Percentiles rank a stretch among this genome's conserved stretches.
These are phyloP conservation scores for Torymus texanus DNA, from an alignment of 2,888 invertebrate species.

Conservation along the genomic window DNA sequence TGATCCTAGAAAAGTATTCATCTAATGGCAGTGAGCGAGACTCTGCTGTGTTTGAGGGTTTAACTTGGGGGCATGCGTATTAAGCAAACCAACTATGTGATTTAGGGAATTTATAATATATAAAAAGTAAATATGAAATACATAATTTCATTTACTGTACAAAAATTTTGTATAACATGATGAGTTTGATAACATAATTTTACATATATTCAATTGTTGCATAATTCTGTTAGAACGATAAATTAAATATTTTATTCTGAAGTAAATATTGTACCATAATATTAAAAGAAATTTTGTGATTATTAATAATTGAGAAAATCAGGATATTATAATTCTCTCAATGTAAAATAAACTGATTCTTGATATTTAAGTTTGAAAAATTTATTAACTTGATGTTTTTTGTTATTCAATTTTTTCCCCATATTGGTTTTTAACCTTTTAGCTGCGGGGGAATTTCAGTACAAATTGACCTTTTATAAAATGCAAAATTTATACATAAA, in stretches of 20 bases:
- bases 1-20: constrained; percentile 50
- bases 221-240: neutral
- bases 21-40: constrained; percentile 68
- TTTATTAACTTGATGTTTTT: too few species aligned
- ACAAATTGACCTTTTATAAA: too few species aligned
- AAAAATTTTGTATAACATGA: too few species aligned
- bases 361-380: too few species aligned
- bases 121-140: neutral
- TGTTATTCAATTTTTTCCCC: too few species aligned
- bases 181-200: neutral
- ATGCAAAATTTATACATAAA: too few species aligned
- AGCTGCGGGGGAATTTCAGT: too few species aligned
- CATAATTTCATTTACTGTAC: too few species aligned
- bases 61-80: constrained; percentile 30
- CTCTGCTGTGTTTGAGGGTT: constrained; percentile 51
- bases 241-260: constrained; percentile 12
- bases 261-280: constrained; percentile 36
- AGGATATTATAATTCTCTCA: too few species aligned
- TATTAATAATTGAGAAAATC: too few species aligned
- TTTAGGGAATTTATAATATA: neutral
- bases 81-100: neutral
- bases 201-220: neutral
- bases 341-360: too few species aligned
- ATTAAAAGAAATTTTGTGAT: neutral
- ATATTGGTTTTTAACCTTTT: too few species aligned